Evolutionary conservation across 1,140 invertebrate genomes (phyloP), one percentile per base, ranked within the genome.

Genomic region (Drosophila obscura): DNA sequence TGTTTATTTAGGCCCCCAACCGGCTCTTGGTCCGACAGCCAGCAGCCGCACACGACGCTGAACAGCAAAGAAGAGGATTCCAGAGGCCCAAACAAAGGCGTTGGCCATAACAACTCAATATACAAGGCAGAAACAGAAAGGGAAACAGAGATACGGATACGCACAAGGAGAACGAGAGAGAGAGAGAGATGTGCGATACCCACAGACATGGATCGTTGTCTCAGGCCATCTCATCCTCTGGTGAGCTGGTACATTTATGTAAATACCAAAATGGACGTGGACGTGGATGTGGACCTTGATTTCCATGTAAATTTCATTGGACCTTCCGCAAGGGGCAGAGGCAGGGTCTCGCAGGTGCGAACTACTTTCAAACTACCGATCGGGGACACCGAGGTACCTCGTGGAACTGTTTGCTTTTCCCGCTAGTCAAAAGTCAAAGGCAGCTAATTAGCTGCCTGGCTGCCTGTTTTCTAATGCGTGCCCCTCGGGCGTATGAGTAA

Each of bases 101-200:
- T 85, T 85, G 81, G 81, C 81, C 82, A 85, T 85, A 85, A 85
- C 81, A 85, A 85, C 82, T 85, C 82, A 85, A 85, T 85, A 85
- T 80, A 85, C 78, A 82, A 67, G 71, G 51, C 60, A 15, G 41
- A 28, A 58, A 19, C 49, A 52, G 28, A 39, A 39, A 39, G 35
- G 35, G 35, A 39, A 39, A 39, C 35, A 39, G 11, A 4, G 35
- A 39, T 39, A 39, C 39, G 55, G 43, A 50, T 16, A 28, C 31
- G 43, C 51, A 22, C 28, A 50, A 39, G 55, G 49, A 41, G 28
- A 52, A 1, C 19, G 22, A 43, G 15, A 16, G 44, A 65, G 31
- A 41, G 52, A 43, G 45, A 51, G 16, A n/a, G 46, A 68, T 50
- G 68, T 59, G 60, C 59, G 48, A 62, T 71, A 24, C 66, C 26